Evolutionary conservation across 2,888 invertebrate species (phyloP).

Genomic region (Ornithoptera priamus): DNA sequence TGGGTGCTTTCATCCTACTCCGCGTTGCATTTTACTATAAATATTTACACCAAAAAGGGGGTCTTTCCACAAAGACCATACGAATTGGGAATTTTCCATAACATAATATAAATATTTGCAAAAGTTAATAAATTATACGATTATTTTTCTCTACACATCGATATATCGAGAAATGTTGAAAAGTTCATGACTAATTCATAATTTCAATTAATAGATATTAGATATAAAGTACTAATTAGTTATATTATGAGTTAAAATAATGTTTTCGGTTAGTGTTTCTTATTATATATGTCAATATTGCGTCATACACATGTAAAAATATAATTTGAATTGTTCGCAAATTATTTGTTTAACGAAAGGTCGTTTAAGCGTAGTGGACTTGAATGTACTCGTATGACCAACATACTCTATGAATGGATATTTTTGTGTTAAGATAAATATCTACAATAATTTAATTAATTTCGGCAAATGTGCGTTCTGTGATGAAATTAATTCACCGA

Average conservation of each 20-base stretch:
- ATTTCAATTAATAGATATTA: neutral
- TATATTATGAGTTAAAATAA: conserved; percentile 48
- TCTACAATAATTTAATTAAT: conserved; percentile 1
- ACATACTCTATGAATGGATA: neutral
- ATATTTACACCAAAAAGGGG: neutral
- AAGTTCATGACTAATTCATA: neutral
- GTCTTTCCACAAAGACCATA: too few species aligned
- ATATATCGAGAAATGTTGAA: conserved; percentile 11
- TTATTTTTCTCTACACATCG: neutral
- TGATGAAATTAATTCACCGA: conserved; percentile 17
- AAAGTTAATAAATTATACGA: neutral
- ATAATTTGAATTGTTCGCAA: conserved; percentile 18
- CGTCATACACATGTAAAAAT: conserved; percentile 18
- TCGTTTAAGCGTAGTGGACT: neutral
- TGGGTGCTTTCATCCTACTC: neutral
- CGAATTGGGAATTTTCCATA: too few species aligned
- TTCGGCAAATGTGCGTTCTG: conserved; percentile 26
- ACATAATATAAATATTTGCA: conserved; percentile 2
- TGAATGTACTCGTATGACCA: neutral
- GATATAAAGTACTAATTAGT: conserved; percentile 4
- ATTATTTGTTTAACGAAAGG: conserved; percentile 4
- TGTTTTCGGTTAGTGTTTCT: neutral
- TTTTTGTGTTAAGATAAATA: neutral
- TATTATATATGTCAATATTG: neutral
- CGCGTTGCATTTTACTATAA: neutral